Percentiles rank a stretch among this genome's conserved stretches.
phyloP scores from a whole-genome alignment of 2,113 vertebrate species.

The Scomber scombrus region DNA sequence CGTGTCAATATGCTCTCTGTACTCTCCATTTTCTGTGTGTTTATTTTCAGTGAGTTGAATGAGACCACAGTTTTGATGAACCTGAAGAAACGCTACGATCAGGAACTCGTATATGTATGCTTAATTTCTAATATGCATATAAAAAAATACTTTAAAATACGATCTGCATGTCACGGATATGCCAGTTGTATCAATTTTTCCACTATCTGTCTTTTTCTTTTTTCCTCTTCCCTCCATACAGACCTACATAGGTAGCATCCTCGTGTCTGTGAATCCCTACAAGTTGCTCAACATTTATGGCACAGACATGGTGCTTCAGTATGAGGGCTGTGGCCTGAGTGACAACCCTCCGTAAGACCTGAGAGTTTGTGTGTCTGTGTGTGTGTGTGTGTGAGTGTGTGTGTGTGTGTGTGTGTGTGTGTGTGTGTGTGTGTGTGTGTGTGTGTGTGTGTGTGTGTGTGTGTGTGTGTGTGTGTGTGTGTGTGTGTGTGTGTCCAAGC shows the following conservation, averaged over 20 bases:
- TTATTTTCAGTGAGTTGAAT: conserved; percentile 91
- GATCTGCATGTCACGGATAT: conserved; percentile 16
- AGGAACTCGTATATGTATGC: conserved; percentile 93
- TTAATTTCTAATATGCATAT: conserved; percentile 43
- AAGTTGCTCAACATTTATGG: conserved; percentile 94
- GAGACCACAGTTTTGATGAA: conserved; percentile 92
- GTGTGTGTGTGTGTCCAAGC: conserved; percentile 20
- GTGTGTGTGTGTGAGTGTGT: conserved; percentile 20
- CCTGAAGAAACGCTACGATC: conserved; percentile 92
- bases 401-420: conserved; percentile 19
- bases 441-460: conserved; percentile 30
- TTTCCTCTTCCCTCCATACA: conserved; percentile 35
- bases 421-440: conserved; percentile 14
- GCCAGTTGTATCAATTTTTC: background rate
- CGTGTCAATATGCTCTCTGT: conserved; percentile 30
- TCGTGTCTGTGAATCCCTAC: conserved; percentile 95
- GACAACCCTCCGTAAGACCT: conserved; percentile 96
- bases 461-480: conserved; percentile 21
- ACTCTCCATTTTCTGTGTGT: conserved; percentile 27
- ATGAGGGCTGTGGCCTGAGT: conserved; percentile 89
- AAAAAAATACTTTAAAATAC: background rate
- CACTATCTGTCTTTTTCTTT: conserved; percentile 7
- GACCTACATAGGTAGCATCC: conserved; percentile 98
- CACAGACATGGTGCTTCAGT: conserved; percentile 92
- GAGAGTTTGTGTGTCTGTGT: conserved; percentile 25